Evolutionary conservation across 2,113 vertebrate species (phyloP).

Genomic region (Acrocephalus arundinaceus): DNA sequence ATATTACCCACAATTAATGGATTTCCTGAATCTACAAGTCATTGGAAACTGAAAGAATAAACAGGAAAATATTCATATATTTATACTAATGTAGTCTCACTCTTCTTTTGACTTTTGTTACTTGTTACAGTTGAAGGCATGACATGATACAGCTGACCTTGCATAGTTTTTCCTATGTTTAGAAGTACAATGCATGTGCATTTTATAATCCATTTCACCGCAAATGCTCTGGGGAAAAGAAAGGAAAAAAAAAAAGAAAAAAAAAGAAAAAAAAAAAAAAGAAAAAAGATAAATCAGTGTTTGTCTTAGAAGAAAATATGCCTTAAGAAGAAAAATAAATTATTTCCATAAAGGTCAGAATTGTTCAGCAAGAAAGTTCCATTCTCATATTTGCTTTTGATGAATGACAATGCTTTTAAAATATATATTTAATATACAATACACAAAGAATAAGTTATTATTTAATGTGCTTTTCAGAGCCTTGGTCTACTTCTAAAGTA

Average conservation of each 20-base stretch:
- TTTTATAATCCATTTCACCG: not conserved
- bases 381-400: not conserved
- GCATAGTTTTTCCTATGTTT: rapidly evolving
- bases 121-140: not conserved
- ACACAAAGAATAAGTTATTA: not conserved
- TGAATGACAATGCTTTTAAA: not conserved
- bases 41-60: not conserved
- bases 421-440: not conserved
- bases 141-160: not conserved
- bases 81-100: not conserved
- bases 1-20: not conserved
- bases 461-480: not conserved
- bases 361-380: not conserved
- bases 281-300: not conserved
- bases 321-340: not conserved
- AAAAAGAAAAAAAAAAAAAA: rapidly evolving
- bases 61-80: not conserved
- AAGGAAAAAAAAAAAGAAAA: too few species aligned
- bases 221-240: not conserved
- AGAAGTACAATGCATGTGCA: not conserved
- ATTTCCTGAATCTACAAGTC: not conserved
- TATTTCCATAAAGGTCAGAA: not conserved
- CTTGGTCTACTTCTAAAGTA: not conserved
- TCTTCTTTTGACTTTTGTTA: not conserved
- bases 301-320: not conserved